Conservation (phyloP, 2,888 invertebrate genomes). For the Acanthosoma haemorrhoidale region DNA sequence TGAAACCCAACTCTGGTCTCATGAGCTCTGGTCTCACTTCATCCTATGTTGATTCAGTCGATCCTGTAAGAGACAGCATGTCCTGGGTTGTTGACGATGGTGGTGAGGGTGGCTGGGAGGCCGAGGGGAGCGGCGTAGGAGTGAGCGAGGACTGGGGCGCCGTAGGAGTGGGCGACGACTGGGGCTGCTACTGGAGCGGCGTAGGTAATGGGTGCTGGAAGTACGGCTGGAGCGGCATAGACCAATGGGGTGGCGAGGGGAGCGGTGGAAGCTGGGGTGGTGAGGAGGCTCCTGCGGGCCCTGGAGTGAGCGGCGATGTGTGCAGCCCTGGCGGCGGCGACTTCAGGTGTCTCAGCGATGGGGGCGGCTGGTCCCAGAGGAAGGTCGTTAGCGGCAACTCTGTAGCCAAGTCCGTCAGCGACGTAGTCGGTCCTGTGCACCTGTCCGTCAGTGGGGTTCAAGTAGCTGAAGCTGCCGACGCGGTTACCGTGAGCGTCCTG, state of each 20-base stretch:
- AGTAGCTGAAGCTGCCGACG: slow-evolving; percentile 48
- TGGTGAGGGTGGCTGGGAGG: slow-evolving; percentile 45
- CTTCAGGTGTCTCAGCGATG: slow-evolving; percentile 15
- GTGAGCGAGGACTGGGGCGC: slow-evolving; percentile 37
- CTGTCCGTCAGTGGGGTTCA: slow-evolving; percentile 48
- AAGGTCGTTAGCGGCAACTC: slow-evolving; percentile 48
- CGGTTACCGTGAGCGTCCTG: slow-evolving; percentile 48
- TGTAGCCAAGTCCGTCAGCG: slow-evolving; percentile 48
- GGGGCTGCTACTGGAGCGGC: slow-evolving; percentile 38
- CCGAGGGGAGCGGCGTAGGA: slow-evolving; percentile 9
- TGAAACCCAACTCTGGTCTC: slow-evolving; percentile 39
- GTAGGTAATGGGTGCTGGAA: slow-evolving; percentile 25
- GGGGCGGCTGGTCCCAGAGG: slow-evolving; percentile 43
- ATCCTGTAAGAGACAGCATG: slow-evolving; percentile 48
- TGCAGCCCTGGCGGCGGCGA: slow-evolving; percentile 46
- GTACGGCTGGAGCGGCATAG: slow-evolving; percentile 23
- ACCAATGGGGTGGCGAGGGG: slow-evolving; percentile 44
- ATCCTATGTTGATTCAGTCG: slow-evolving; percentile 43
- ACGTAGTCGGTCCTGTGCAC: slow-evolving; percentile 48
- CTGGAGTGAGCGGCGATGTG: slow-evolving; percentile 44
- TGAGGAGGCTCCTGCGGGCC: slow-evolving; percentile 32
- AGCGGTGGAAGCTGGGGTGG: slow-evolving; percentile 48
- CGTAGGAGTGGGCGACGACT: slow-evolving; percentile 34
- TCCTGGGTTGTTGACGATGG: slow-evolving; percentile 48
- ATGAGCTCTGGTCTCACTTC: slow-evolving; percentile 37